Conservation (phyloP, 2,888 invertebrate genomes). For the Drosophila dives region DNA sequence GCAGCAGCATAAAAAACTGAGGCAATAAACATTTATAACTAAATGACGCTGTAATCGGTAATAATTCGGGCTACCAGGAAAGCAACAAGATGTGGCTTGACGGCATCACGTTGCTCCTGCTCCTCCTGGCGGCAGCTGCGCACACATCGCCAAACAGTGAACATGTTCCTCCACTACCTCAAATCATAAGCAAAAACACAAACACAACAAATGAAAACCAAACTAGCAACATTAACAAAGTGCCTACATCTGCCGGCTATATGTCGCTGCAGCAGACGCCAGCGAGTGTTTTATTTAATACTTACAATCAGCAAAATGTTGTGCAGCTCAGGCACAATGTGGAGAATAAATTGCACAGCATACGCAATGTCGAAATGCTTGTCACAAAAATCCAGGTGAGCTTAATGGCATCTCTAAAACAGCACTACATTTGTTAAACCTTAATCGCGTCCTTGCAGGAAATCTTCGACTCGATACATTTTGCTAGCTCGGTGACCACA, state of each 20-base stretch:
- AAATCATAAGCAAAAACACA: slow-evolving; percentile 70
- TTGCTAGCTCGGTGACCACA: slow-evolving; percentile 51
- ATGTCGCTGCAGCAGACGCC: slow-evolving; percentile 63
- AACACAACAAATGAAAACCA: slow-evolving; percentile 47
- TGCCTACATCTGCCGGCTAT: slow-evolving; percentile 72
- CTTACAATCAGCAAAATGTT: slow-evolving; percentile 81
- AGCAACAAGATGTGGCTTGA: slow-evolving; percentile 51
- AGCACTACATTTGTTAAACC: rapidly evolving
- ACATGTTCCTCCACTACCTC: slow-evolving; percentile 74
- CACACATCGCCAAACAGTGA: slow-evolving; percentile 53
- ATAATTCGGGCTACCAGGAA: slow-evolving; percentile 43
- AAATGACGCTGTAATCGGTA: slow-evolving; percentile 59
- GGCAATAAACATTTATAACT: slow-evolving; percentile 31
- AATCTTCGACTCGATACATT: slow-evolving; percentile 84
- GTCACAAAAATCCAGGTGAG: slow-evolving; percentile 83
- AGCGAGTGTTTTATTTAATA: slow-evolving; percentile 71
- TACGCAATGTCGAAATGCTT: slow-evolving; percentile 83
- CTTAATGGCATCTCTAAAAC: background rate
- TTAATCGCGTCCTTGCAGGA: slow-evolving; percentile 65
- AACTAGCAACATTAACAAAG: slow-evolving; percentile 73
- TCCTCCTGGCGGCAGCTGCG: slow-evolving; percentile 51
- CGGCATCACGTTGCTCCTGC: slow-evolving; percentile 45
- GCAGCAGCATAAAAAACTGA: slow-evolving; percentile 37
- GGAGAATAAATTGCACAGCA: slow-evolving; percentile 78
- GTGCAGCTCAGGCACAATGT: slow-evolving; percentile 80